Base-by-base conservation (phyloP, 2,888 invertebrate species). In the Hydriomena furcata region DNA sequence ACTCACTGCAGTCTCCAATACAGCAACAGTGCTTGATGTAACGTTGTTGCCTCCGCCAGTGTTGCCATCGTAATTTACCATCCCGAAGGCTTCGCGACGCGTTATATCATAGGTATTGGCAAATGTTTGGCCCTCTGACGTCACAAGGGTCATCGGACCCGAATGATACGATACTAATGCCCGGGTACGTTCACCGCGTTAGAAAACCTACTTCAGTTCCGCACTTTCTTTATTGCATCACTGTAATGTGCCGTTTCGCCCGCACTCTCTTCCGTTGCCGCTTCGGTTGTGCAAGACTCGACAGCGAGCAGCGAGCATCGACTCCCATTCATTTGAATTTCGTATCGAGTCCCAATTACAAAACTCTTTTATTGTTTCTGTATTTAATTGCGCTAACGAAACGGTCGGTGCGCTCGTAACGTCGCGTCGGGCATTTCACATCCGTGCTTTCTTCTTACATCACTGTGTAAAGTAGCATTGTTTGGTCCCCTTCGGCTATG, bases 201-300 rank as follows among this genome's bases (percentile, higher is more conserved):
- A 86, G 85, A 86, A 86, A 87, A 87, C 79, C 82, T 84, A 85
- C 84, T 82, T 83, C 79, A 83, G 82, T 88, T 89, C 88, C 88
- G 89, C 84, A 87, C 89, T 90, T 89, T 90, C 90, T 87, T 89
- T 80, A 81, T 90, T 88, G 84, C 88, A 85, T 88, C 87, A 89
- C 82, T 58, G 66, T 71, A 67, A 73, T 82, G 75, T 79, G 83
- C 84, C 76, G 84, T 85, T 86, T 84, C 71, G 75, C 66, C 73
- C 75, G 82, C 82, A 84, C 85, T 85, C 85, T 84, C 87, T 87
- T 88, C 86, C 87, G 85, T 69, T 73, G 76, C 68, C 35, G 64
- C 58, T 71, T 24, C 31, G 31, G 44, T 89, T 87, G 87, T 85
- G 86, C 84, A 88, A 88, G 46, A 38, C 24, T 34, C 38, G 46